Evolutionary conservation across 2,888 invertebrate species (phyloP).

Genomic region (Tridacna gigas): DNA sequence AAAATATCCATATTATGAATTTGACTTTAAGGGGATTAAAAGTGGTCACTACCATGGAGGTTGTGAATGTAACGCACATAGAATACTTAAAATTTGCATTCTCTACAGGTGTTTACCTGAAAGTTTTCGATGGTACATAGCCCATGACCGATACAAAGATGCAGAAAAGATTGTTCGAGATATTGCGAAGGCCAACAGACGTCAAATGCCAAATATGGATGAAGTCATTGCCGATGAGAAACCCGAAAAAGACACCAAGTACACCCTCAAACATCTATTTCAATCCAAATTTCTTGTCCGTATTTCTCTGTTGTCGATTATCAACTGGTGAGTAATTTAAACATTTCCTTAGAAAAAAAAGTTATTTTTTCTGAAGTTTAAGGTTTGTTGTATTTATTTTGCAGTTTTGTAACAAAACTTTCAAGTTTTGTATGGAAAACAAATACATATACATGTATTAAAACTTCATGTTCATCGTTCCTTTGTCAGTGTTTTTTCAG

Average conservation of each 20-base stretch:
- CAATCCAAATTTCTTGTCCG: conserved; percentile 30
- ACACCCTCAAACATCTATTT: conserved; percentile 36
- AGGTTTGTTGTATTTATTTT: too few relatives aligned
- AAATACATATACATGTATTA: too few relatives aligned
- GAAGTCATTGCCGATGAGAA: conserved; percentile 3
- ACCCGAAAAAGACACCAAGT: conserved; percentile 25
- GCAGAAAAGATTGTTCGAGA: conserved; percentile 34
- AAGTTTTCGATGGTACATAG: conserved; percentile 55
- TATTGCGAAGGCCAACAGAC: conserved; percentile 39
- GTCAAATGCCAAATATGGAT: conserved; percentile 8
- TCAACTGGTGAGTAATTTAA: conserved; percentile 36
- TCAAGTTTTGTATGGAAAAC: too few relatives aligned
- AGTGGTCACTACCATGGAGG: too few relatives aligned
- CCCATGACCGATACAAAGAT: conserved; percentile 37
- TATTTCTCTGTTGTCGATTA: conserved; percentile 28
- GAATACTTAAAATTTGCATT: background rate
- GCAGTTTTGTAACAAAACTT: too few relatives aligned
- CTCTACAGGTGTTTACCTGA: conserved; percentile 36
- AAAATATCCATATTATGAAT: too few relatives aligned
- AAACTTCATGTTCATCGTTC: too few relatives aligned
- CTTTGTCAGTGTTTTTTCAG: too few relatives aligned
- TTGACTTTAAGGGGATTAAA: too few relatives aligned
- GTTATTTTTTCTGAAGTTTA: too few relatives aligned
- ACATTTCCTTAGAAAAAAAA: too few relatives aligned
- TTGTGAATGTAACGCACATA: too few relatives aligned